A percentile compares a stretch with the other conserved stretches of the same genome.
These are phyloP conservation scores for Ostrea edulis DNA, from an alignment of 1,140 invertebrate species.

Conservation along the genomic window DNA sequence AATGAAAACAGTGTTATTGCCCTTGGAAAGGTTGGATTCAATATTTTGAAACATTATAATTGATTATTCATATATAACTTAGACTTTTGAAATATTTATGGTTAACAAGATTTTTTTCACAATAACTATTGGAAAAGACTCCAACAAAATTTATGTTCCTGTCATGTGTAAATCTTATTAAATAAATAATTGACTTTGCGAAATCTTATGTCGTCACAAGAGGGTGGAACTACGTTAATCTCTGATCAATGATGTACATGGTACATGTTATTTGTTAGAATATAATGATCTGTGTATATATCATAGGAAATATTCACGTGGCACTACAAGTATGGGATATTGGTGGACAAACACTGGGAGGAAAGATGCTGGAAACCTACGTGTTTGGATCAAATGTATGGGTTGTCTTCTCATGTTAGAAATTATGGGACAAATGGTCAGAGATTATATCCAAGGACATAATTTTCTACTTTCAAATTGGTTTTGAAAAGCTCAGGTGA, in stretches of 20 bases:
- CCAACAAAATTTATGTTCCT: too few relatives aligned
- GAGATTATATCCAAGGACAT: neutral
- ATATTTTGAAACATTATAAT: too few relatives aligned
- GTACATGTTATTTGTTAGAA: neutral
- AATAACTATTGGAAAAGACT: too few relatives aligned
- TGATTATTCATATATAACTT: too few relatives aligned
- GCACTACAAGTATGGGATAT: conserved; percentile 91
- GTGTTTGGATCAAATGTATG: conserved; percentile 89
- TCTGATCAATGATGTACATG: neutral
- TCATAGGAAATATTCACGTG: conserved; percentile 81
- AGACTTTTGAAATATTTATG: too few relatives aligned
- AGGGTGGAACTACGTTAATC: too few relatives aligned
- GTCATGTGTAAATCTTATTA: too few relatives aligned
- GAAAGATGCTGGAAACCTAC: conserved; percentile 91
- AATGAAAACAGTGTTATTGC: too few relatives aligned
- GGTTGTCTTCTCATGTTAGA: neutral
- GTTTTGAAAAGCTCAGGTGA: neutral
- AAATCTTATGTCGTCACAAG: too few relatives aligned
- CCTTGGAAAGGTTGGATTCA: too few relatives aligned
- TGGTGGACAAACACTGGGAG: conserved; percentile 87
- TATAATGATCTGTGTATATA: conserved; percentile 16
- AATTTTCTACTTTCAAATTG: neutral
- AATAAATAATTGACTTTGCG: too few relatives aligned
- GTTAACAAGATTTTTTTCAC: too few relatives aligned
- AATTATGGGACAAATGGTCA: neutral